Evolutionary conservation across 2,888 invertebrate species (phyloP).

Genomic region (Oligia strigilis): DNA sequence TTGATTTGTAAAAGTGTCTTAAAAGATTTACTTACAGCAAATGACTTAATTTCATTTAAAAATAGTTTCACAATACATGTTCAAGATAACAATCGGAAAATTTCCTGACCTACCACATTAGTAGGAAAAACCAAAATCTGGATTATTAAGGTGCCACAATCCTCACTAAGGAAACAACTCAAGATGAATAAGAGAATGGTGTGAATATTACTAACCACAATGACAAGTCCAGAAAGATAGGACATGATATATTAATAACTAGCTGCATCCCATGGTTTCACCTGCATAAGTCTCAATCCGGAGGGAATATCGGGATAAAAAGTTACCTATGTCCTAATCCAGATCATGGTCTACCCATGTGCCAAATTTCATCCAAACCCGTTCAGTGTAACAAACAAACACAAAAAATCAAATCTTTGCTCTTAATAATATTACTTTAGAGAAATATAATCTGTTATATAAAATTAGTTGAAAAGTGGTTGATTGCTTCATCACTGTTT

Average conservation of each 20-base stretch:
- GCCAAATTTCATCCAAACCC: not conserved
- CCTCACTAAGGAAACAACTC: not conserved
- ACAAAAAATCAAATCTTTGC: not conserved
- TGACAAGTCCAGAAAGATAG: no score
- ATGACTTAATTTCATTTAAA: not conserved
- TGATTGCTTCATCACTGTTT: not conserved
- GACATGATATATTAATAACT: no score
- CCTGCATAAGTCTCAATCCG: no score
- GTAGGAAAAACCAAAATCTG: not conserved
- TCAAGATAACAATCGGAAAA: no score
- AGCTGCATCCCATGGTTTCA: no score
- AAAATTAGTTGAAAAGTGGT: not conserved
- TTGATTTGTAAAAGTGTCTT: not conserved
- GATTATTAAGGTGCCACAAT: not conserved
- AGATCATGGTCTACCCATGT: not conserved
- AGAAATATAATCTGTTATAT: no score
- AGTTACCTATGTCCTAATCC: not conserved
- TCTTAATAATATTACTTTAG: not conserved
- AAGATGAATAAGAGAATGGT: not conserved
- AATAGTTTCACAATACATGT: not conserved
- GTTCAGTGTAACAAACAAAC: not conserved
- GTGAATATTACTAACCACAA: not conserved
- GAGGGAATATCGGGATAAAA: not conserved
- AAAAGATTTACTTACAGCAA: not conserved
- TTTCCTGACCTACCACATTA: not conserved